A percentile compares a stretch with the other conserved stretches of the same genome.
Evolutionary conservation across 2,113 vertebrate species (phyloP).

Genomic region (Nettapus auritus): DNA sequence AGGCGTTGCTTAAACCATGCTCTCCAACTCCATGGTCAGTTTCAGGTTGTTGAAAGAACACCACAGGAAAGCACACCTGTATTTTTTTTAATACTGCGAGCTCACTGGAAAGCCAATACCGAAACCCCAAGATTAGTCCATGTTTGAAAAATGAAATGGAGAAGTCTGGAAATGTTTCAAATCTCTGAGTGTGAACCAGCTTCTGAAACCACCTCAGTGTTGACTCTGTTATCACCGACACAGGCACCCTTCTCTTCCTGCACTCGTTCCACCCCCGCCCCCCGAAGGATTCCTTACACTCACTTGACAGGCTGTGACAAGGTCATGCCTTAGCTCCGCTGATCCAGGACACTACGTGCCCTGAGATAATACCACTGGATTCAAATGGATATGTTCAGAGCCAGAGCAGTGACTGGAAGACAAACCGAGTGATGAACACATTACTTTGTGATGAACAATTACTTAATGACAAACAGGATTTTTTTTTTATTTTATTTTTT

Average conservation of each 20-base stretch:
- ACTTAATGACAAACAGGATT: neutral
- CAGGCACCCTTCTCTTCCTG: neutral
- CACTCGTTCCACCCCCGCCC: rapidly evolving
- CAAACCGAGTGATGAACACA: neutral
- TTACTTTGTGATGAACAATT: neutral
- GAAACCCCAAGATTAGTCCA: neutral
- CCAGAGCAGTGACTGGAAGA: neutral
- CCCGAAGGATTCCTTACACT: neutral
- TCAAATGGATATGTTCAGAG: neutral
- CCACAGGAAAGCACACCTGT: neutral
- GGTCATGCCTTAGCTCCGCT: neutral
- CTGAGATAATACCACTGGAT: rapidly evolving
- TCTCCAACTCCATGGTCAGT: neutral
- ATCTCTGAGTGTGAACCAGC: neutral
- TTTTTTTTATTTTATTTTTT: too few species aligned
- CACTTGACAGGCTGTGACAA: rapidly evolving
- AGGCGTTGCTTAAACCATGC: neutral
- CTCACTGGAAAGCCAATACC: neutral
- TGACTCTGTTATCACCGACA: neutral
- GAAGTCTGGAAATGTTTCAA: neutral
- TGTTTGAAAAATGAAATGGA: neutral
- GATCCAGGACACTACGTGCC: rapidly evolving
- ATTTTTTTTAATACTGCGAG: rapidly evolving
- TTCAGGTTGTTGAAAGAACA: neutral
- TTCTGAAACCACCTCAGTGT: rapidly evolving